Conservation (phyloP, 2,888 invertebrate genomes). For the Pollenia labialis region DNA sequence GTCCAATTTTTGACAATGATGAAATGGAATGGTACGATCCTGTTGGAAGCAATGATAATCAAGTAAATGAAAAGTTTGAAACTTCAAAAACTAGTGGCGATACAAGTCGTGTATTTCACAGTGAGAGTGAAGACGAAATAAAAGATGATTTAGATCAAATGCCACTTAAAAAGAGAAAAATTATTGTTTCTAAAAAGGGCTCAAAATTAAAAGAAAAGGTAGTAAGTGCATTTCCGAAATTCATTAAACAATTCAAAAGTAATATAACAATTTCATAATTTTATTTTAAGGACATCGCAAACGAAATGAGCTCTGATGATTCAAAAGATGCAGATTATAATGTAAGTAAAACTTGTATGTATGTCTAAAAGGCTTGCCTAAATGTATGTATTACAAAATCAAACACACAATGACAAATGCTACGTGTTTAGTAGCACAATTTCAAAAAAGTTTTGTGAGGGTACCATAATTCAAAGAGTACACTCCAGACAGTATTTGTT, state of each 20-base stretch:
- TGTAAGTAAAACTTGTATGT: slow-evolving; percentile 19
- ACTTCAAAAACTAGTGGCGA: background rate
- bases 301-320: slow-evolving; percentile 34
- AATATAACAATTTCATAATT: background rate
- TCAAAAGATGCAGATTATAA: slow-evolving; percentile 19
- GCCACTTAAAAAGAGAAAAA: slow-evolving; percentile 22
- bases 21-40: background rate
- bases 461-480: no score
- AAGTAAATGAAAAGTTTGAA: background rate
- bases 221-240: background rate
- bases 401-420: no score
- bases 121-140: background rate
- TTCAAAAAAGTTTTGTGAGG: no score
- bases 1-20: background rate
- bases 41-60: background rate
- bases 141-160: slow-evolving; percentile 30
- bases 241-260: background rate
- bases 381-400: no score
- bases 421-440: no score
- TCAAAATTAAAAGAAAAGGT: slow-evolving; percentile 25
- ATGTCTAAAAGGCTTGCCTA: no score
- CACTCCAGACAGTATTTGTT: no score
- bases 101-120: background rate
- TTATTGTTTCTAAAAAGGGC: background rate
- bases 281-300: background rate